Conservation (phyloP, 2,888 invertebrate genomes). For the Epinotia ramella region DNA sequence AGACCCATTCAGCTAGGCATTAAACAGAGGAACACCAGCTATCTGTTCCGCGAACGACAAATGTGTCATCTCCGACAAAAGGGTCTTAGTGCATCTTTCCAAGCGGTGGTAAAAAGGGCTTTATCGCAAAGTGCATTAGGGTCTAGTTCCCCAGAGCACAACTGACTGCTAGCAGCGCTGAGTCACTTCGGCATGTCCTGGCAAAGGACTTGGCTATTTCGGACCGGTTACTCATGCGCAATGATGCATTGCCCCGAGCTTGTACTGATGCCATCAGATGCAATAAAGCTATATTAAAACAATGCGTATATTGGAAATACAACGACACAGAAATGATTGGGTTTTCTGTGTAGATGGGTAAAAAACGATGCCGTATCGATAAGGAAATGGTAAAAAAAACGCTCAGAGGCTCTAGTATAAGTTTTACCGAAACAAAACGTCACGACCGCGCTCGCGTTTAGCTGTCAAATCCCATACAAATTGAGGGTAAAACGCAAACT, state of each 20-base stretch:
- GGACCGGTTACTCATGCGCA: conserved; percentile 65
- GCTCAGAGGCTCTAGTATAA: too few relatives aligned
- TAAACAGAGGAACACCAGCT: conserved; percentile 15
- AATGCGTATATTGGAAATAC: not conserved
- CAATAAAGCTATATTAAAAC: conserved; percentile 23
- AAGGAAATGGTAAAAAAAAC: not conserved
- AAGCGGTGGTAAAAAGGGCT: not conserved
- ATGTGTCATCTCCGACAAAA: conserved; percentile 29
- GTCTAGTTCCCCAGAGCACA: not conserved
- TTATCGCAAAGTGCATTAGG: not conserved
- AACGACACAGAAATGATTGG: not conserved
- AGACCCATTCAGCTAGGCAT: not conserved
- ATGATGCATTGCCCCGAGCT: conserved; percentile 63
- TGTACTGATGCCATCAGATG: conserved; percentile 18
- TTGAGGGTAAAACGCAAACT: too few relatives aligned
- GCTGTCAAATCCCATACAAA: too few relatives aligned
- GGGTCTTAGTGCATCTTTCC: not conserved
- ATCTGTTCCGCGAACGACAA: conserved; percentile 44
- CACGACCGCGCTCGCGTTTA: too few relatives aligned
- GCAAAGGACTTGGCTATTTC: conserved; percentile 46
- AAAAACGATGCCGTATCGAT: not conserved
- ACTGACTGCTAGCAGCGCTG: conserved; percentile 29
- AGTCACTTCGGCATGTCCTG: conserved; percentile 45
- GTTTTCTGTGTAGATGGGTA: not conserved
- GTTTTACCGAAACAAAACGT: too few relatives aligned